These are phyloP conservation scores for Tenthredo notha DNA, from an alignment of 2,888 invertebrate species.

Conservation along the genomic window DNA sequence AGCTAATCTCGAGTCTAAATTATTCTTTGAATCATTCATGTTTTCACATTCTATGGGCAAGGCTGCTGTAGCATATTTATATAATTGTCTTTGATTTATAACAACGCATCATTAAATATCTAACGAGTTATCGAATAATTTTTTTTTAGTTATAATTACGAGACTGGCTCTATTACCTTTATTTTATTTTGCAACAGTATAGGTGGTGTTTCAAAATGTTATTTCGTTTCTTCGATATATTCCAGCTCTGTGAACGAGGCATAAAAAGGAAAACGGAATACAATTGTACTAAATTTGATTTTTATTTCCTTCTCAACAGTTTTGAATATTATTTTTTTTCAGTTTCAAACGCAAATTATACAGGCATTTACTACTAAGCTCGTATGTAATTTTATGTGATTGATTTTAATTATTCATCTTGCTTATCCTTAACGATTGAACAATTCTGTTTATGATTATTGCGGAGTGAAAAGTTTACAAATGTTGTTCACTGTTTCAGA, in stretches of 20 bases:
- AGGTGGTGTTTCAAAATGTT: neutral
- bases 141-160: neutral
- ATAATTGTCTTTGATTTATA: slow-evolving; percentile 20
- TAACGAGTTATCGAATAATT: neutral
- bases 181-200: slow-evolving; percentile 4
- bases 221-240: neutral
- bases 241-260: neutral
- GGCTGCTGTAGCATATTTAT: neutral
- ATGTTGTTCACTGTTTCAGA: neutral
- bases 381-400: slow-evolving; percentile 30
- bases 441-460: neutral
- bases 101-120: slow-evolving; percentile 7
- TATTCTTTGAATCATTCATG: slow-evolving; percentile 1
- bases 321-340: slow-evolving; percentile 1
- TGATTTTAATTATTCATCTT: slow-evolving; percentile 23
- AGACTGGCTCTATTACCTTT: neutral
- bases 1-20: neutral
- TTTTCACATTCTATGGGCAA: neutral
- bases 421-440: slow-evolving; percentile 14
- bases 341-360: neutral
- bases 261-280: neutral
- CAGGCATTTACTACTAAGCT: slow-evolving; percentile 4
- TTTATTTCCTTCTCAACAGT: neutral
- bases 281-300: neutral
- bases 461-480: neutral